Conservation (phyloP, 2,888 invertebrate species). For the Biston betularia region DNA sequence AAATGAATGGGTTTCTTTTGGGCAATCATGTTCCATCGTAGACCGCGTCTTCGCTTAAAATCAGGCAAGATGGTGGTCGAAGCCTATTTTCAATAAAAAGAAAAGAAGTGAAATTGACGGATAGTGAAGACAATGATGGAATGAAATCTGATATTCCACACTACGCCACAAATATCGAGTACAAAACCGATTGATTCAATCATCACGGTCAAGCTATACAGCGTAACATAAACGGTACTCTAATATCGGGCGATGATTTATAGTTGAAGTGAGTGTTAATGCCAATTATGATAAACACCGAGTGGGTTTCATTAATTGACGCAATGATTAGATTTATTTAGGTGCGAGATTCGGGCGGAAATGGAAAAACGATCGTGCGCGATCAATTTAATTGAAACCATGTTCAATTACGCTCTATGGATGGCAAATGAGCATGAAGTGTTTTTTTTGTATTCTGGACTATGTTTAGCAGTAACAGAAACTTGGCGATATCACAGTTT, state of each 20-base stretch:
- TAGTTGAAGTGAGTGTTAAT: conserved; percentile 43
- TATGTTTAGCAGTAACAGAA: no score
- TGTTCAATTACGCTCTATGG: background rate
- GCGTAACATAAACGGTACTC: conserved; percentile 39
- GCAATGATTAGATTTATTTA: conserved; percentile 39
- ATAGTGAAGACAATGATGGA: no score
- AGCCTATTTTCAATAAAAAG: no score
- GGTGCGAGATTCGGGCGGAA: conserved; percentile 35
- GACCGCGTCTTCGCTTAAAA: no score
- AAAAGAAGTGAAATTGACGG: no score
- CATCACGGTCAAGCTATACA: conserved; percentile 18
- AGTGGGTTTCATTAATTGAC: conserved; percentile 42
- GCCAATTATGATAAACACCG: conserved; percentile 43
- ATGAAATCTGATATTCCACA: no score
- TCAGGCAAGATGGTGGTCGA: no score
- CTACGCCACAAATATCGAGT: no score
- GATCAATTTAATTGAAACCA: conserved; percentile 13
- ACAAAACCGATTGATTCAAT: background rate
- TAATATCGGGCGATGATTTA: conserved; percentile 45
- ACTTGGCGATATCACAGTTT: background rate
- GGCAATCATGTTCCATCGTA: no score
- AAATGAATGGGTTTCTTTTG: no score
- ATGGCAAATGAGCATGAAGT: background rate
- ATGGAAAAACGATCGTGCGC: conserved; percentile 28
- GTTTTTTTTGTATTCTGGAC: background rate